These are phyloP conservation scores for Cichladusa arquata DNA, from an alignment of 2,113 vertebrate species.

Conservation along the genomic window DNA sequence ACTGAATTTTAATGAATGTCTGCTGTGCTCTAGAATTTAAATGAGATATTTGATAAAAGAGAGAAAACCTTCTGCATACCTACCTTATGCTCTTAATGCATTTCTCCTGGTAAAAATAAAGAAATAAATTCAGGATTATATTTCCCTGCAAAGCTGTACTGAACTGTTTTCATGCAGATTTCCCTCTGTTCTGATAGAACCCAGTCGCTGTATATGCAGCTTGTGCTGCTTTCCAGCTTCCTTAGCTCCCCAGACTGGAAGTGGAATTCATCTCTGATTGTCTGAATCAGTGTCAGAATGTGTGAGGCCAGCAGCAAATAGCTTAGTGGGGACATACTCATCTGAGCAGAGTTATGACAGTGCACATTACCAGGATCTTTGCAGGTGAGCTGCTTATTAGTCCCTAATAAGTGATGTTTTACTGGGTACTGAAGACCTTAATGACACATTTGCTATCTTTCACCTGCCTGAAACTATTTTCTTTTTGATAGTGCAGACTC, in stretches of 20 bases:
- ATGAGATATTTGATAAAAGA: slow-evolving; percentile 32
- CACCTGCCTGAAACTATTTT: background rate
- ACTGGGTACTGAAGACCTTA: background rate
- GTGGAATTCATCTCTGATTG: background rate
- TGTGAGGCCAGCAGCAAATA: background rate
- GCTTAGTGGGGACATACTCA: background rate
- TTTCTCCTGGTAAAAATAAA: slow-evolving; percentile 5
- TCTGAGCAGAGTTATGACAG: background rate
- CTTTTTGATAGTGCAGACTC: background rate
- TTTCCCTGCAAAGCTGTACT: background rate
- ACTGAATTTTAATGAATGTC: slow-evolving; percentile 42
- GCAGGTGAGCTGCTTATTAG: background rate
- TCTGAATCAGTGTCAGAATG: background rate
- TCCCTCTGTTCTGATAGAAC: background rate
- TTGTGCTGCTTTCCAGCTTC: background rate
- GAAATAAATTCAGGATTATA: background rate
- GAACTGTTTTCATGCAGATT: background rate
- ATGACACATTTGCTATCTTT: background rate
- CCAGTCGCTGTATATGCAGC: background rate
- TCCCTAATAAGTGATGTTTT: background rate
- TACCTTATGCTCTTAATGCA: background rate
- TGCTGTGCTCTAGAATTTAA: slow-evolving; percentile 41
- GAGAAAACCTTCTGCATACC: background rate
- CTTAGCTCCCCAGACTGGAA: background rate
- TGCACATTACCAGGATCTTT: background rate